These are phyloP conservation scores for Leucophenga maculata DNA, from an alignment of 2,888 invertebrate genomes.

Conservation along the genomic window DNA sequence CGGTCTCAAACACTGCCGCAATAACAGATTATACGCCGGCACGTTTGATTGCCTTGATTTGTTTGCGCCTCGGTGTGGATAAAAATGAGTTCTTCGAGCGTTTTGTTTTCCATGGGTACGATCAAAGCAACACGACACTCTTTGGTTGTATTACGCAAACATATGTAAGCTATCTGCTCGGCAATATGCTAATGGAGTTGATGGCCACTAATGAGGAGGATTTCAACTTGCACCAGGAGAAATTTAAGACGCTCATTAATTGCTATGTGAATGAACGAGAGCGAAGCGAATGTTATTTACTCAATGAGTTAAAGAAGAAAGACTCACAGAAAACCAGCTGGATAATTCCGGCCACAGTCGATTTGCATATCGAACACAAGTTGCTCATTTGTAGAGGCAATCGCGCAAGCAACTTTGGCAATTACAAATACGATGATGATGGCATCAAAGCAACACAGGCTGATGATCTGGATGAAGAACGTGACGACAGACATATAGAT, in stretches of 20 bases:
- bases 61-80: slow-evolving; percentile 54
- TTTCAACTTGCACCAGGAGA: slow-evolving; percentile 50
- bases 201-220: slow-evolving; percentile 64
- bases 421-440: slow-evolving; percentile 60
- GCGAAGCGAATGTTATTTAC: slow-evolving; percentile 60
- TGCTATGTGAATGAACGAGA: slow-evolving; percentile 63
- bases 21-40: slow-evolving; percentile 56
- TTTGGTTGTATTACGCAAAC: slow-evolving; percentile 64
- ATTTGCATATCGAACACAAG: slow-evolving; percentile 57
- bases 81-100: slow-evolving; percentile 61
- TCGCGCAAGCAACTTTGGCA: slow-evolving; percentile 65
- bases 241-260: slow-evolving; percentile 59
- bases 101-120: slow-evolving; percentile 57
- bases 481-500: slow-evolving; percentile 56
- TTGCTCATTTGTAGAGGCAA: slow-evolving; percentile 67
- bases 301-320: slow-evolving; percentile 56
- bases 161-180: slow-evolving; percentile 64
- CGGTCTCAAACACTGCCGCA: slow-evolving; percentile 30
- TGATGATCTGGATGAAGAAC: slow-evolving; percentile 48
- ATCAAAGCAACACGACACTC: slow-evolving; percentile 50
- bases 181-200: slow-evolving; percentile 62
- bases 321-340: slow-evolving; percentile 60
- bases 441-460: slow-evolving; percentile 39
- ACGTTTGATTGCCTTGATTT: slow-evolving; percentile 62
- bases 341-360: slow-evolving; percentile 46